These are phyloP conservation scores for Syngnathus acus DNA, from an alignment of 2,797 vertebrate species.

Conservation along the genomic window DNA sequence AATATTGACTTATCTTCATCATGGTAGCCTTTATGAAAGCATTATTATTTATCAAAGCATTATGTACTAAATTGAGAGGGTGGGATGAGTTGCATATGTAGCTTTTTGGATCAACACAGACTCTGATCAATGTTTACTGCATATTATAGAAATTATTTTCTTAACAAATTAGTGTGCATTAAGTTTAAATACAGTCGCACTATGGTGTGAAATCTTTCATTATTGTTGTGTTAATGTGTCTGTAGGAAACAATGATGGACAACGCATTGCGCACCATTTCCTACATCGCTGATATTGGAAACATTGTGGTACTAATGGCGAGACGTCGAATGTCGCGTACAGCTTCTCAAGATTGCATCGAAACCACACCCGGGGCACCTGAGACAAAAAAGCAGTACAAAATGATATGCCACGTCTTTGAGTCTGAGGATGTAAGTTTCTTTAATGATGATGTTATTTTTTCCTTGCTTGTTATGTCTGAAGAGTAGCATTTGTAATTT, in stretches of 20 bases:
- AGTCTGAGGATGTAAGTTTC: constrained; percentile 93
- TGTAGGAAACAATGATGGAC: constrained; percentile 98
- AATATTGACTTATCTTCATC: not conserved
- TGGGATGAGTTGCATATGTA: not conserved
- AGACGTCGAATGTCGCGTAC: constrained; percentile 90
- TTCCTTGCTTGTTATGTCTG: not conserved
- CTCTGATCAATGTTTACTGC: not conserved
- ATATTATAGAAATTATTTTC: not conserved
- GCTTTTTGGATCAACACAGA: not conserved
- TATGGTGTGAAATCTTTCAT: not conserved
- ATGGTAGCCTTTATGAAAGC: not conserved
- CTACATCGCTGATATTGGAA: constrained; percentile 96
- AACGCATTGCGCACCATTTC: constrained; percentile 95
- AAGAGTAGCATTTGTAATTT: not conserved
- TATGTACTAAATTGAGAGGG: not conserved
- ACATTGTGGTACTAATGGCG: constrained; percentile 97
- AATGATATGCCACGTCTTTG: constrained; percentile 99
- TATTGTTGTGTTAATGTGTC: not conserved
- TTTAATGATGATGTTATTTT: not conserved
- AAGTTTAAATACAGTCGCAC: not conserved
- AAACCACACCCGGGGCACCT: constrained; percentile 89
- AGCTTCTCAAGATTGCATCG: constrained; percentile 95
- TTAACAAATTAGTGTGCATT: not conserved
- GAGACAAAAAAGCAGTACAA: constrained; percentile 98
- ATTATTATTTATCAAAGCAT: not conserved